Percentiles rank a stretch among this genome's conserved stretches.
Evolutionary conservation across 2,113 vertebrate species (phyloP).

Genomic region (Phodopus roborovskii): DNA sequence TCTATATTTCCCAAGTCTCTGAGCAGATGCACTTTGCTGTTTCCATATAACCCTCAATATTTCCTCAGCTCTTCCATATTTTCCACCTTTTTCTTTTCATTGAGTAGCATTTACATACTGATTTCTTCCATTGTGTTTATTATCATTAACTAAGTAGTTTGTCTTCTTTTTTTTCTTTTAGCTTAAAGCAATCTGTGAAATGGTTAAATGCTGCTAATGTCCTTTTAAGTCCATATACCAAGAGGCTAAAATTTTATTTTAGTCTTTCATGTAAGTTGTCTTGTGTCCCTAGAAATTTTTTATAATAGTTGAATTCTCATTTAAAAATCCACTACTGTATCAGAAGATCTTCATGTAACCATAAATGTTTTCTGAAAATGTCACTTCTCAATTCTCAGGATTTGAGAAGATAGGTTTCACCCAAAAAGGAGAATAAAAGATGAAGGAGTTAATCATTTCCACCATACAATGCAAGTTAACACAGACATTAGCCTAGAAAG

Average conservation of each 20-base stretch:
- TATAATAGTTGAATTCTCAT: background rate
- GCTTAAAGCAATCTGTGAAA: background rate
- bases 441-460: background rate
- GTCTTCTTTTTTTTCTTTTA: background rate
- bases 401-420: background rate
- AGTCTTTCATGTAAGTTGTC: background rate
- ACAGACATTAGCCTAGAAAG: slow-evolving; percentile 58
- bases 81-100: background rate
- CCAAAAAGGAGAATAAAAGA: background rate
- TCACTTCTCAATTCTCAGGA: background rate
- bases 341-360: background rate
- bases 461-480: slow-evolving; percentile 9
- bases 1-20: background rate
- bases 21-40: background rate
- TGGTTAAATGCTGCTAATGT: background rate
- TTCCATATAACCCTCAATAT: background rate
- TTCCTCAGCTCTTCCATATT: background rate
- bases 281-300: background rate
- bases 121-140: background rate
- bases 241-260: background rate
- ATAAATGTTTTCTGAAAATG: background rate
- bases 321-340: background rate
- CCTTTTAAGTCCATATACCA: background rate
- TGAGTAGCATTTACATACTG: background rate
- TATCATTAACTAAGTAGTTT: background rate